Conservation (phyloP, 2,113 vertebrate genomes). For the Hippocampus abdominalis region DNA sequence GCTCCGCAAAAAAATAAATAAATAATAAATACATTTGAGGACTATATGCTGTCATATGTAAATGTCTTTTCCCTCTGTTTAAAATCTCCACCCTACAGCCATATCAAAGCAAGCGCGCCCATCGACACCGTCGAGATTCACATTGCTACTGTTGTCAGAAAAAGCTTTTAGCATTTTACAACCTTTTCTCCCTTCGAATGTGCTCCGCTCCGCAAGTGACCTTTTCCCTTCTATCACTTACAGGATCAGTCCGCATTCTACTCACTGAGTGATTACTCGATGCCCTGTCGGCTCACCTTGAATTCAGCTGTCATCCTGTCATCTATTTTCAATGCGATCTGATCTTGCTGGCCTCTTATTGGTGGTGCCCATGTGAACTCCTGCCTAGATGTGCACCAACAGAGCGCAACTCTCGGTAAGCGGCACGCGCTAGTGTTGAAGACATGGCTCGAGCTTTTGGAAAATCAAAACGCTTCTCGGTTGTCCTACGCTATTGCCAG, state of each 20-base stretch:
- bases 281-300: constrained; percentile 70
- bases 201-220: constrained; percentile 50
- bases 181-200: constrained; percentile 37
- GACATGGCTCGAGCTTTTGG: neutral
- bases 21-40: too few species aligned
- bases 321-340: constrained; percentile 63
- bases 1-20: too few species aligned
- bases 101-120: constrained; percentile 18
- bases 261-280: constrained; percentile 68
- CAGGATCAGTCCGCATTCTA: constrained; percentile 57
- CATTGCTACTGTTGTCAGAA: neutral
- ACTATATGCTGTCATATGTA: too few species aligned
- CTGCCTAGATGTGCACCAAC: neutral
- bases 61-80: too few species aligned
- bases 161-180: constrained; percentile 19
- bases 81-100: neutral
- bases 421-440: neutral
- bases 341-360: constrained; percentile 63
- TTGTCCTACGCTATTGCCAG: neutral
- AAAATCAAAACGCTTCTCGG: neutral
- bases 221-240: constrained; percentile 50
- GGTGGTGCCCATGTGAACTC: constrained; percentile 54
- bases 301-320: constrained; percentile 68
- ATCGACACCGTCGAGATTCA: constrained; percentile 5
- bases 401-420: neutral